Percentiles rank a stretch among this genome's conserved stretches.
Conservation (phyloP, 2,888 invertebrate genomes). For the Drosophila rubida region DNA sequence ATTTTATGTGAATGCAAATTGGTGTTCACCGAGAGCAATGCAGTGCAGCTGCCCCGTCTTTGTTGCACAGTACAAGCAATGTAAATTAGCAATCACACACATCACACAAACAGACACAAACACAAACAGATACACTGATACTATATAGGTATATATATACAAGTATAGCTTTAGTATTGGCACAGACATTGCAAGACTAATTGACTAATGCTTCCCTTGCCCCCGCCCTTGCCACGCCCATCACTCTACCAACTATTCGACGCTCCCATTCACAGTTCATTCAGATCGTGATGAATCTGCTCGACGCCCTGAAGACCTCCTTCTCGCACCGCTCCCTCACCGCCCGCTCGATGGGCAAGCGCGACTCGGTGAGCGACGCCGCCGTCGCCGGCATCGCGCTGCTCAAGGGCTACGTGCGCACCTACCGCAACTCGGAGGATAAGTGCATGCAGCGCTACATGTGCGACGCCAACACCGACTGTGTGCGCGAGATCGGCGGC, state of each 20-base stretch:
- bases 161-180: slow-evolving; percentile 52
- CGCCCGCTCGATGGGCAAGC: slow-evolving; percentile 93
- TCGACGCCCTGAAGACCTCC: slow-evolving; percentile 96
- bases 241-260: slow-evolving; percentile 59
- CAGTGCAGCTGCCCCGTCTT: slow-evolving; percentile 17
- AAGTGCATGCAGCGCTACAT: slow-evolving; percentile 94
- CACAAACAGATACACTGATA: slow-evolving; percentile 20
- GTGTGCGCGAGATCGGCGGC: slow-evolving; percentile 91
- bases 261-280: slow-evolving; percentile 89
- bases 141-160: slow-evolving; percentile 10
- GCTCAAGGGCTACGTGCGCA: slow-evolving; percentile 94
- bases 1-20: neutral
- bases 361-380: slow-evolving; percentile 95
- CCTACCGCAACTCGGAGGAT: slow-evolving; percentile 91
- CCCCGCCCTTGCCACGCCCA: slow-evolving; percentile 30
- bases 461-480: slow-evolving; percentile 95
- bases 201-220: slow-evolving; percentile 63
- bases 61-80: slow-evolving; percentile 63
- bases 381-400: slow-evolving; percentile 94
- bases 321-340: slow-evolving; percentile 95
- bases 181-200: slow-evolving; percentile 72
- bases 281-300: slow-evolving; percentile 94
- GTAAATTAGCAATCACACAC: slow-evolving; percentile 49
- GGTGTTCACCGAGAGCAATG: neutral
- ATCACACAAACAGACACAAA: slow-evolving; percentile 23